Conservation (phyloP, 2,797 vertebrate species). For the Myotis findleyi region DNA sequence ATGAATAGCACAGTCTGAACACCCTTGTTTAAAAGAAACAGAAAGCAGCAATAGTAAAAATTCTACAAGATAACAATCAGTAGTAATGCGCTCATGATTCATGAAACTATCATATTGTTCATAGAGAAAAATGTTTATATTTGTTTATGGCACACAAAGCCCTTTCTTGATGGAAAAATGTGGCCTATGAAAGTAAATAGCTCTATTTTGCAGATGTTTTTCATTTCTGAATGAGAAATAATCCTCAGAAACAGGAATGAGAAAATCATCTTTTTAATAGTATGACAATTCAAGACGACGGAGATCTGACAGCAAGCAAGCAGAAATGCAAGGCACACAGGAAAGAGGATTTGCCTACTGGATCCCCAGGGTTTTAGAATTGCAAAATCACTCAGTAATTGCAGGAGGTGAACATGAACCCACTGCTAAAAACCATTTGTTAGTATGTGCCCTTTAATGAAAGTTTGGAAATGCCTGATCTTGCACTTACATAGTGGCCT, state of each 20-base stretch:
- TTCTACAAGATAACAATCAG: background rate
- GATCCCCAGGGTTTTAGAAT: background rate
- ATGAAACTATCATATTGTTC: background rate
- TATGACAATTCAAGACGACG: background rate
- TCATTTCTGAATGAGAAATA: constrained; percentile 12
- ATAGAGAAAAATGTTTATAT: background rate
- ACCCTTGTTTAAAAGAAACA: background rate
- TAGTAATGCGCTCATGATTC: background rate
- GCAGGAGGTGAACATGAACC: background rate
- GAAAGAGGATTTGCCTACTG: background rate
- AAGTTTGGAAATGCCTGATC: background rate
- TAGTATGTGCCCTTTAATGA: constrained; percentile 1
- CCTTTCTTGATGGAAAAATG: background rate
- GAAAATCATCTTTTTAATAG: constrained; percentile 22
- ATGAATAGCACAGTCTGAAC: background rate
- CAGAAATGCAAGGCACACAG: background rate
- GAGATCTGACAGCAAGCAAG: background rate
- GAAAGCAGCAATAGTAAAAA: background rate
- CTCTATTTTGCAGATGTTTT: constrained; percentile 3
- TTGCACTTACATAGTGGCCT: background rate
- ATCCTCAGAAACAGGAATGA: constrained; percentile 35
- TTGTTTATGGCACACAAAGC: background rate
- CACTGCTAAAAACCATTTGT: background rate
- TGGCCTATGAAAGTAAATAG: background rate
- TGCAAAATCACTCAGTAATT: background rate